Conservation (phyloP, 1,140 invertebrate species). For the Vanessa tameamea region DNA sequence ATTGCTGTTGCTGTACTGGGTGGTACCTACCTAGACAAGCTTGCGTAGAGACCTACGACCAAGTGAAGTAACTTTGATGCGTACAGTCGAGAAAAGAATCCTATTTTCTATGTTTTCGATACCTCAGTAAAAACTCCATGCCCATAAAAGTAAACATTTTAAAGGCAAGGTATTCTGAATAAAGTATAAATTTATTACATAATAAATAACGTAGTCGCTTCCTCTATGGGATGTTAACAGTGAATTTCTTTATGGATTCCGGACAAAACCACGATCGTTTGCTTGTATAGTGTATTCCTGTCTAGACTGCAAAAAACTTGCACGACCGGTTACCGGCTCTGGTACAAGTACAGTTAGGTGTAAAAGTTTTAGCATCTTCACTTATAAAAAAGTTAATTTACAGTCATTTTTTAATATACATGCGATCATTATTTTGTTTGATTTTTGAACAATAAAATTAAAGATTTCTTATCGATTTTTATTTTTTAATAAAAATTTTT, state of each 20-base stretch:
- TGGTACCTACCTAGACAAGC: too few species aligned
- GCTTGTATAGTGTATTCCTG: constrained; percentile 26
- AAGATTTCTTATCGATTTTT: too few species aligned
- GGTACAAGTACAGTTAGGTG: constrained; percentile 20
- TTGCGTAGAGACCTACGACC: too few species aligned
- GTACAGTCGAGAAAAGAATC: too few species aligned
- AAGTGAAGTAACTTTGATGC: too few species aligned
- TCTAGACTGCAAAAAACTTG: constrained; percentile 39
- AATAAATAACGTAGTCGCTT: not conserved
- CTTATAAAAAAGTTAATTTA: not conserved
- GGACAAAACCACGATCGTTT: constrained; percentile 13
- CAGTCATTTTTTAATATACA: not conserved
- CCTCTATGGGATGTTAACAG: constrained; percentile 4
- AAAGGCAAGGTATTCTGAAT: not conserved
- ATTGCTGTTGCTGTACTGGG: too few species aligned
- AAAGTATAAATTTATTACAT: constrained; percentile 4
- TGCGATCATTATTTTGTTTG: too few species aligned
- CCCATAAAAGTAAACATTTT: not conserved
- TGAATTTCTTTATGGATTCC: constrained; percentile 2
- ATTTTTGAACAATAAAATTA: too few species aligned
- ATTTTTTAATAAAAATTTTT: too few species aligned
- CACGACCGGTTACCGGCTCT: constrained; percentile 24
- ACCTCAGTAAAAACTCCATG: too few species aligned
- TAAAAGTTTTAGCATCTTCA: constrained; percentile 9
- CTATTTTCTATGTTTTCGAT: too few species aligned